Evolutionary conservation across 2,113 vertebrate genomes (phyloP), one percentile per base, ranked within the genome.

Genomic region (Synchiropus splendidus): DNA sequence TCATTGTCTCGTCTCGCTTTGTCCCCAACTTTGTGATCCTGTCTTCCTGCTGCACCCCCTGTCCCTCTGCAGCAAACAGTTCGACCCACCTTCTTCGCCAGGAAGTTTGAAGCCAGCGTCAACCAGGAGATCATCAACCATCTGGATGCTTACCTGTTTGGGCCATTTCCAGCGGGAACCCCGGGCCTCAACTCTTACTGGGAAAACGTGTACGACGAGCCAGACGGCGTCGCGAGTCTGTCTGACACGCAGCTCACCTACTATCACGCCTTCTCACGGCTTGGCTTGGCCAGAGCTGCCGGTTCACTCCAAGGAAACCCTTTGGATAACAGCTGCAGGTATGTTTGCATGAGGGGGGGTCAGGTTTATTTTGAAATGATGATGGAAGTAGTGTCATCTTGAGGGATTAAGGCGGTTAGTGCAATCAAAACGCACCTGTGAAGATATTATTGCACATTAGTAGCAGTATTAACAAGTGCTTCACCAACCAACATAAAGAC

Each of bases 41-140:
- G 36, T 38, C 32, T 34, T 51, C 39, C 45, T 36, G 46, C 27
- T 82, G 89, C n/a, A 2, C 16, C 17, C 12, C 18, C 15, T 89
- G 35, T 45, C 6, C 39, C 0, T 1, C 50, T 71, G 66, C 84
- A 99, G 95, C 95, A 99, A 87, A 98, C 92, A 0, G 85, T 92
- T 46, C 81, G 95, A 48, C 95, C 95, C 2, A 97, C 94, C 6
- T 98, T 99, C 84, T 99, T 99, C 10, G 95, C 92, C 15, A 89
- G 94, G 41, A 99, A 99, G 80, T 99, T 98, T 12, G 94, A 98
- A 61, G 92, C 94, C 0, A 89, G 92, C 34, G 95, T 99, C 47
- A 99, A 96, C 34, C 93, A 97, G 80, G 95, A 99, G 75, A 87
- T 99, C 36, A 89, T 99, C 2, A 91, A 91, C 60, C 93, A 97